A percentile compares a stretch with the other conserved stretches of the same genome.
phyloP scores from a whole-genome alignment of 2,797 vertebrate genomes.

The Etheostoma perlongum region DNA sequence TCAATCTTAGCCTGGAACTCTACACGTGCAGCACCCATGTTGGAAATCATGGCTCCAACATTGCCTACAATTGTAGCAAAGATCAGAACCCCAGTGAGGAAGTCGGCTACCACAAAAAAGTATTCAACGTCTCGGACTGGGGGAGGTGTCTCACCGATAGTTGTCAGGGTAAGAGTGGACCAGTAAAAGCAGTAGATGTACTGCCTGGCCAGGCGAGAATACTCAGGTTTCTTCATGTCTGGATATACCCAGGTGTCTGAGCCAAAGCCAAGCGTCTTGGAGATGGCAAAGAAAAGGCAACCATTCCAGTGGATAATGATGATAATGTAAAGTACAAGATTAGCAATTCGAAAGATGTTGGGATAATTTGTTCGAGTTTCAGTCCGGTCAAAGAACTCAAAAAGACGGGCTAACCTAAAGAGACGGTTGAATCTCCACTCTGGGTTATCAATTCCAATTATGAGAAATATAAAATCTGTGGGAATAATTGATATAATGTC shows the following conservation, averaged over 20 bases:
- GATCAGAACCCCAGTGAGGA: conserved; percentile 95
- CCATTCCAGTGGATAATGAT: conserved; percentile 98
- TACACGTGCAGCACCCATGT: conserved; percentile 92
- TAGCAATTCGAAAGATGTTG: conserved; percentile 94
- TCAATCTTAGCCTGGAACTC: conserved; percentile 97
- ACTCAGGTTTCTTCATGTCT: conserved; percentile 80
- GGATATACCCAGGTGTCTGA: conserved; percentile 96
- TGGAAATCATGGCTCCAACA: conserved; percentile 97
- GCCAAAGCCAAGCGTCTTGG: conserved; percentile 93
- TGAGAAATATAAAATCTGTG: conserved; percentile 90
- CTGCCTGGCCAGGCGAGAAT: conserved; percentile 87
- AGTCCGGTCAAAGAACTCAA: conserved; percentile 96
- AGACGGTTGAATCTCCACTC: conserved; percentile 96
- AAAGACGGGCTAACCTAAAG: conserved; percentile 89
- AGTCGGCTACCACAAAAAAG: conserved; percentile 94
- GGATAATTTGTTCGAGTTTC: conserved; percentile 97
- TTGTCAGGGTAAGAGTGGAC: conserved; percentile 96
- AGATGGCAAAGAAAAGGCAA: conserved; percentile 95
- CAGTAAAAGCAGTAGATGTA: conserved; percentile 97
- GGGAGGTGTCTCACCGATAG: conserved; percentile 95
- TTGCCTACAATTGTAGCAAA: conserved; percentile 98
- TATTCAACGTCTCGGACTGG: conserved; percentile 93
- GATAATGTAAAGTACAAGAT: conserved; percentile 96
- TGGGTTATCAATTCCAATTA: conserved; percentile 89
- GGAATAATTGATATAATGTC: conserved; percentile 92